Base-by-base conservation (phyloP, 2,113 vertebrate genomes). In the Syngnathus scovelli region DNA sequence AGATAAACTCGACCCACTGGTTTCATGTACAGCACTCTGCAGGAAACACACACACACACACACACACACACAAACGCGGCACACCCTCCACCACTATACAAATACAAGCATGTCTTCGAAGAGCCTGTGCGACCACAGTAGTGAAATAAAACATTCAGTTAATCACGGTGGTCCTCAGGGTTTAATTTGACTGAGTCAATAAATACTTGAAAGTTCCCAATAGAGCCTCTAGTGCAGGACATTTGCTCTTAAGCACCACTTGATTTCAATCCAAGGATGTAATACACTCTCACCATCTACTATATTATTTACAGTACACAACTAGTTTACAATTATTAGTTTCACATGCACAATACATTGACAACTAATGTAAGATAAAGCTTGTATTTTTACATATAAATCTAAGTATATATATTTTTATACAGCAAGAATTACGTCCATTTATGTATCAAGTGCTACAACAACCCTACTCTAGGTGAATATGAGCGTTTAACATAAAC, bases 131-230 rank as follows among this genome's bases (percentile, higher is more conserved):
- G 76, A 76, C 46, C 68, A 27, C 65, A 72, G 60, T 7, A 43
- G 60, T 59, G 64, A 86, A 81, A 77, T 64, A 67, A 80, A 80
- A 75, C 79, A 81, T 71, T 37, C 71, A 48, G 63, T 51, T 8
- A 68, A 78, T 76, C 70, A 64, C 72, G 72, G 64, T 21, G 46
- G 77, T 82, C 82, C 70, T 74, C 18, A 51, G 43, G 49, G 62
- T 83, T 85, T 83, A n/a, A 78, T 84, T 71, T 86, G 80, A 85
- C 74, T 76, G 82, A 86, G 68, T 51, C 18, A 56, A 59, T 84
- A 84, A 84, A 81, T 69, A 85, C 72, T 64, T 77, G 74, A 16
- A 38, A 19, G 7, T 39, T 43, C 61, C 68, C 70, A 78, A 66
- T 33, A 44, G 77, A 36, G 77, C 59, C 77, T 76, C 80, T 33